Base-by-base conservation (phyloP, 2,888 invertebrate species). In the Eurytoma adleriae region DNA sequence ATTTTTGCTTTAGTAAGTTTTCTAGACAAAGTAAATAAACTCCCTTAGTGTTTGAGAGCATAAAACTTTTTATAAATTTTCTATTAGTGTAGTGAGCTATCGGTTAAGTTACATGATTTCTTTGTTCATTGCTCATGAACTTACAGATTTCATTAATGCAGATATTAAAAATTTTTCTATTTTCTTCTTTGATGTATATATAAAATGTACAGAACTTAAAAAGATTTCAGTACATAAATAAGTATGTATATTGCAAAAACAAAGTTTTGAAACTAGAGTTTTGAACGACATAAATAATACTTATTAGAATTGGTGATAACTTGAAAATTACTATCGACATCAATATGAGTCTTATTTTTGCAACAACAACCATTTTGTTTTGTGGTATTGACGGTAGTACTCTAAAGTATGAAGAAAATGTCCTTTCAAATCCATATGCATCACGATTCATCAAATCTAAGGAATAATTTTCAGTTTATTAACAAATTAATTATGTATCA, bases 311-410 rank as follows among this genome's bases (percentile, higher is more conserved):
- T 16, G 68, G 57, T 76, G 59, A 81, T 68, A 81, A 77, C 56
- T 80, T 74, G 61, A 79, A 75, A 78, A 82, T 78, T 76, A 78
- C 76, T 69, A 67, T 79, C 76, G 81, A 81, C 81, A 80, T 83
- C 81, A 81, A 79, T 79, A 81, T 80, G 79, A 83, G 81, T 83
- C 81, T 83, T 74, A 69, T 78, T 81, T 81, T 78, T 71, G 48
- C 76, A 78, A 81, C 59, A 77, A 77, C 71, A 56, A 73, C 73
- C 73, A 62, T 77, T 79, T 69, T 56, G 12, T 70, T 79, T 76
- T 78, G 56, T 78, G 67, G 70, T 80, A 77, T 62, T 79, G 73
- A 79, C 71, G 75, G 73, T 79, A 61, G 40, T 77, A 78, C 71
- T 81, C 40, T 62, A 74, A 75, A 68, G 40, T 70, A 66, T 27